Evolutionary conservation across 2,797 vertebrate species (phyloP).

Genomic region (Danionella dracula): DNA sequence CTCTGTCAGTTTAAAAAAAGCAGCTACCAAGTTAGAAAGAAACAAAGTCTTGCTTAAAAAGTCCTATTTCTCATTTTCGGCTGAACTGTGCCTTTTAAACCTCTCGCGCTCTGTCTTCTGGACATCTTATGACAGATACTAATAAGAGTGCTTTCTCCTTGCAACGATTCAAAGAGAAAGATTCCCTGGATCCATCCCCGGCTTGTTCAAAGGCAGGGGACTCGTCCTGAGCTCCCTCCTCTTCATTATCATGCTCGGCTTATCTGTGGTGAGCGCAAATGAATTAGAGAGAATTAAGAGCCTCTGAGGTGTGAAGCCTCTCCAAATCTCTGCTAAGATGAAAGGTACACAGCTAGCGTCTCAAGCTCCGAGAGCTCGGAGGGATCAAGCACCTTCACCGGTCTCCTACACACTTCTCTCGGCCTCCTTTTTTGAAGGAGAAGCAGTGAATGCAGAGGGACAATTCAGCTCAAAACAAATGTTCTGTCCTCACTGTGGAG

Average conservation of each 20-base stretch:
- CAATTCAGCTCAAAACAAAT: too few relatives aligned
- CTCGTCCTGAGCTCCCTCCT: conserved; percentile 75
- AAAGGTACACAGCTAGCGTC: conserved; percentile 85
- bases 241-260: conserved; percentile 84
- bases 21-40: background rate
- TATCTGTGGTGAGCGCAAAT: conserved; percentile 93
- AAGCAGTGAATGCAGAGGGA: conserved; percentile 77
- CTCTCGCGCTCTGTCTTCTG: conserved; percentile 59
- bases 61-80: conserved; percentile 35
- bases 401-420: conserved; percentile 59
- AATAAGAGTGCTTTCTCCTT: conserved; percentile 87
- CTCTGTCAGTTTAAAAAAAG: too few relatives aligned
- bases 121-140: conserved; percentile 79
- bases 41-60: background rate
- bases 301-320: conserved; percentile 93
- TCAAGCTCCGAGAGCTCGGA: conserved; percentile 77
- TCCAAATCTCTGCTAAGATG: conserved; percentile 96
- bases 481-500: too few relatives aligned
- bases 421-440: conserved; percentile 57
- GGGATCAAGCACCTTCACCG: conserved; percentile 69
- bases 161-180: conserved; percentile 85
- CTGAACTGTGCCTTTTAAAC: conserved; percentile 72
- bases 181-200: conserved; percentile 89
- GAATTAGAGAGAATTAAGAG: conserved; percentile 99
- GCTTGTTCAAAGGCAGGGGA: conserved; percentile 96